These are phyloP conservation scores for Penaeus chinensis DNA, from an alignment of 1,140 invertebrate genomes.

Conservation along the genomic window DNA sequence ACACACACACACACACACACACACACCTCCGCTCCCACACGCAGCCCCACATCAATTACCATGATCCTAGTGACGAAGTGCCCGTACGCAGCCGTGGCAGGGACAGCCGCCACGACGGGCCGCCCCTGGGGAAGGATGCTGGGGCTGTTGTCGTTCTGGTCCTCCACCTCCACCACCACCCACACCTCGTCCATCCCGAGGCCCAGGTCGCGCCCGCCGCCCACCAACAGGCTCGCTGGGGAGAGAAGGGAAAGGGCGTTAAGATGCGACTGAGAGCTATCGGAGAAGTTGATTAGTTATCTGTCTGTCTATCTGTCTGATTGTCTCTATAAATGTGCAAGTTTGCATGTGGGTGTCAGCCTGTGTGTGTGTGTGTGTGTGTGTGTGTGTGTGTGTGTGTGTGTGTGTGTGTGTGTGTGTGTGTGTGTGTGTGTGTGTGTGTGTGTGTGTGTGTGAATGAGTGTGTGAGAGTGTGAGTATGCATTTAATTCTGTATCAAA, in stretches of 20 bases:
- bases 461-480: no score
- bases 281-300: no score
- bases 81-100: constrained; percentile 36
- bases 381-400: no score
- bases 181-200: constrained; percentile 48
- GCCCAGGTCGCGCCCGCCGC: neutral
- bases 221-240: no score
- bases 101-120: constrained; percentile 47
- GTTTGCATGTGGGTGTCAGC: no score
- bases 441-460: neutral
- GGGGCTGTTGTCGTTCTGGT: constrained; percentile 69
- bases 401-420: no score
- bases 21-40: neutral
- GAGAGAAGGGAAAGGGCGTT: no score
- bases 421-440: no score
- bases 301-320: neutral
- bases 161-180: constrained; percentile 67
- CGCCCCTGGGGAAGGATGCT: constrained; percentile 66
- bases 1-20: no score
- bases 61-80: constrained; percentile 46
- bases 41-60: constrained; percentile 10
- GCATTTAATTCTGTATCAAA: no score
- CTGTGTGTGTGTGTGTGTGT: neutral
- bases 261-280: no score
- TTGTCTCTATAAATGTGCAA: no score